These are phyloP conservation scores for Alces alces DNA, from an alignment of 2,113 vertebrate genomes.

Conservation along the genomic window DNA sequence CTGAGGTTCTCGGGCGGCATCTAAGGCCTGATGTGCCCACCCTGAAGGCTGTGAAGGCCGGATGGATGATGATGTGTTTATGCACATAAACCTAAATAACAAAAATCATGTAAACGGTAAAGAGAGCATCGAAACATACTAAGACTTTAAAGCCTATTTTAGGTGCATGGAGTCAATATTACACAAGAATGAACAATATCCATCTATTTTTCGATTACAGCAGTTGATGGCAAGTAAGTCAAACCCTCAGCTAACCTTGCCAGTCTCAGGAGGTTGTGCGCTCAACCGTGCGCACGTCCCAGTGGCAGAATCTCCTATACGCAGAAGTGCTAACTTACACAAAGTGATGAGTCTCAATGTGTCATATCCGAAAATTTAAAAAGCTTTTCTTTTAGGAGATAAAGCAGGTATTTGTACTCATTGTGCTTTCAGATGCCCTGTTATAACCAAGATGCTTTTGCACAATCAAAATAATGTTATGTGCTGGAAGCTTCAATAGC, in stretches of 20 bases:
- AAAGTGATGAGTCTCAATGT: background rate
- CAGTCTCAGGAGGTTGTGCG: background rate
- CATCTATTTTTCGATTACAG: background rate
- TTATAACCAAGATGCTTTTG: background rate
- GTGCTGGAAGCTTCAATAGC: too few species aligned
- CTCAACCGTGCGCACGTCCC: too few species aligned
- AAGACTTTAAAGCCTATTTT: background rate
- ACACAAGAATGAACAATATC: background rate
- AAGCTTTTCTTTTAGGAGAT: background rate
- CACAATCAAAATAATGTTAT: background rate
- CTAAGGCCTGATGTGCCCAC: background rate
- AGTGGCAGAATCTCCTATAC: background rate
- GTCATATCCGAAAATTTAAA: background rate
- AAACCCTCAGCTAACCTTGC: background rate
- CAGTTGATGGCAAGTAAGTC: background rate
- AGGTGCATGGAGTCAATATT: background rate
- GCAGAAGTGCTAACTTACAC: background rate
- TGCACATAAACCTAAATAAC: background rate
- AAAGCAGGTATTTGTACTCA: background rate
- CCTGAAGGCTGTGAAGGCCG: too few species aligned
- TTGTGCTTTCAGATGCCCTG: background rate
- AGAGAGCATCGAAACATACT: background rate
- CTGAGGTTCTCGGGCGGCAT: background rate
- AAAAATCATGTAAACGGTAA: background rate
- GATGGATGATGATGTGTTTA: background rate